phyloP scores from a whole-genome alignment of 2,888 invertebrate species.

The Byasa hedistus region DNA sequence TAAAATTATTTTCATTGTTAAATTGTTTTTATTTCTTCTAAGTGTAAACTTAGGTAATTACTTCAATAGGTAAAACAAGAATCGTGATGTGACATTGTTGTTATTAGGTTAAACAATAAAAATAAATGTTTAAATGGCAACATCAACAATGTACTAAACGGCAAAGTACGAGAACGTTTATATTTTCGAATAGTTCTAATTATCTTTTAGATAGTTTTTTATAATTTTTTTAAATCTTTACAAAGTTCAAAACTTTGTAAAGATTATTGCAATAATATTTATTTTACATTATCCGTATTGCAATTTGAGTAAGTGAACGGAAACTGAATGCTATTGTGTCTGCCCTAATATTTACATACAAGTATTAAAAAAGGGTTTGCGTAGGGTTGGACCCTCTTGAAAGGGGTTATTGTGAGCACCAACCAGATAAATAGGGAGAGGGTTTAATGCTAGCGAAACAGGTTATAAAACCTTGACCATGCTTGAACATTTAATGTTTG shows the following conservation, averaged over 20 bases:
- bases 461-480: conserved; percentile 18
- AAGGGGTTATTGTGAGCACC: conserved; percentile 18
- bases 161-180: too few relatives aligned
- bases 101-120: background rate
- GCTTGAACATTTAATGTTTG: background rate
- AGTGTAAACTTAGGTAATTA: too few relatives aligned
- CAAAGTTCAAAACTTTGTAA: background rate
- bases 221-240: too few relatives aligned
- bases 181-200: too few relatives aligned
- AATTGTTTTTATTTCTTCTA: too few relatives aligned
- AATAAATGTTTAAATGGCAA: background rate
- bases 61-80: background rate
- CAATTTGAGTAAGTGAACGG: background rate
- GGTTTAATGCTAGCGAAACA: conserved; percentile 13
- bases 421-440: conserved; percentile 25
- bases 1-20: too few relatives aligned
- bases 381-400: conserved; percentile 28
- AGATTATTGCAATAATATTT: background rate
- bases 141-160: too few relatives aligned
- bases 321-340: conserved; percentile 8
- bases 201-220: too few relatives aligned
- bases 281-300: background rate
- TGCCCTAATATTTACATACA: conserved; percentile 3
- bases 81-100: background rate
- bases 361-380: conserved; percentile 12